Evolutionary conservation across 1,140 invertebrate species (phyloP).

Genomic region (Colletes latitarsis): DNA sequence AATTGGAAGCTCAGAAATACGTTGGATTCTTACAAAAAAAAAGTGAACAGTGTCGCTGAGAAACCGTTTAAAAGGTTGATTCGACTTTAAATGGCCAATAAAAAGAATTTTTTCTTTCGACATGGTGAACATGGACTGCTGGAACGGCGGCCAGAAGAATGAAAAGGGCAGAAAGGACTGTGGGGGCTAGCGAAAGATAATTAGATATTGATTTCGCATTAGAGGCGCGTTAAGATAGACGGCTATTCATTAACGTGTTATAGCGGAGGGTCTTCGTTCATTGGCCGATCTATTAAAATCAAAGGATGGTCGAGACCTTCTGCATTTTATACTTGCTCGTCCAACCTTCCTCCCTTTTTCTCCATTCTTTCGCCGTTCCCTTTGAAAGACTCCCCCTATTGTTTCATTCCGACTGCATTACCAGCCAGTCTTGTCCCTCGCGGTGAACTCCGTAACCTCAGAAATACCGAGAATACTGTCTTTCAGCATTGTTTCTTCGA

Average conservation of each 20-base stretch:
- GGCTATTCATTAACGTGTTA: slow-evolving; percentile 65
- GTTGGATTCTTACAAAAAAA: no score
- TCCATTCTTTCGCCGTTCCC: slow-evolving; percentile 11
- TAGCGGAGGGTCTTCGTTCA: slow-evolving; percentile 53
- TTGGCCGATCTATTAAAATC: slow-evolving; percentile 64
- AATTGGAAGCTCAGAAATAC: no score
- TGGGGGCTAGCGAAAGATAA: slow-evolving; percentile 55
- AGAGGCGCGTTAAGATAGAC: slow-evolving; percentile 59
- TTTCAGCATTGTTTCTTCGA: background rate
- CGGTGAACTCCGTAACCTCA: slow-evolving; percentile 31
- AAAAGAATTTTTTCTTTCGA: background rate
- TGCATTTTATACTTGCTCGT: slow-evolving; percentile 48
- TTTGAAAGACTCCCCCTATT: slow-evolving; percentile 48
- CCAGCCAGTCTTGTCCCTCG: slow-evolving; percentile 28
- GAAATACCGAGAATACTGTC: background rate
- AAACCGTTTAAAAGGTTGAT: no score
- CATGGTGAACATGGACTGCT: background rate
- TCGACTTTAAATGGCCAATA: background rate
- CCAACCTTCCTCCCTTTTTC: slow-evolving; percentile 13
- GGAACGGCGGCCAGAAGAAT: background rate
- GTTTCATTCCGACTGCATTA: slow-evolving; percentile 32
- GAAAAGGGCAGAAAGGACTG: slow-evolving; percentile 15
- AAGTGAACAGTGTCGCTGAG: no score
- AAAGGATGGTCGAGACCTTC: slow-evolving; percentile 54
- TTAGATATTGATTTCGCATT: slow-evolving; percentile 73